phyloP scores from a whole-genome alignment of 2,888 invertebrate species.

The Acanthosepion lycidas region DNA sequence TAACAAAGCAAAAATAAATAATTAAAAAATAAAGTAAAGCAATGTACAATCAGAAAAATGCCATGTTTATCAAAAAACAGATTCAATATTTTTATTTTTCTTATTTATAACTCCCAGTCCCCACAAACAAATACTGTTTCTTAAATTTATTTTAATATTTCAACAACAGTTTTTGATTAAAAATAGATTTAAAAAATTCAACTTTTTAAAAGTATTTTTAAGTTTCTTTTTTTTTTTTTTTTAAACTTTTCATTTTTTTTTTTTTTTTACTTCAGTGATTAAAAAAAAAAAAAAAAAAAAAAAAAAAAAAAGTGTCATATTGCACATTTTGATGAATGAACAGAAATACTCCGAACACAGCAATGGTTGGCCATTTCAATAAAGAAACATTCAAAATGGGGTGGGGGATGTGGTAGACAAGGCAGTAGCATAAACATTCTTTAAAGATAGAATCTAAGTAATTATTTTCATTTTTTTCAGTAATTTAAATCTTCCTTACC shows the following conservation, averaged over 20 bases:
- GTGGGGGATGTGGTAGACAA: background rate
- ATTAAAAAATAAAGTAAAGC: background rate
- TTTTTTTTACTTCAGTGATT: background rate
- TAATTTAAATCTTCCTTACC: background rate
- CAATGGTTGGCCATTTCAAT: background rate
- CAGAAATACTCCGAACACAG: background rate
- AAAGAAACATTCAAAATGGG: background rate
- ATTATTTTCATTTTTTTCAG: background rate
- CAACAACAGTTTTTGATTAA: constrained; percentile 1
- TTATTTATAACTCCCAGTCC: background rate
- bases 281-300: background rate
- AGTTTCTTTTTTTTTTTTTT: background rate
- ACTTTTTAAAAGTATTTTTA: background rate
- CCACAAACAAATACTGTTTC: background rate
- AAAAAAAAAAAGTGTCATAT: background rate
- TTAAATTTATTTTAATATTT: constrained; percentile 1
- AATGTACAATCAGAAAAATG: background rate
- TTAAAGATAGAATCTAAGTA: background rate
- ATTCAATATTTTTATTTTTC: background rate
- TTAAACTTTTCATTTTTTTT: background rate
- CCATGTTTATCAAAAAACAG: background rate
- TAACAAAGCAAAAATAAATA: background rate
- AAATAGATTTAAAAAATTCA: constrained; percentile 33
- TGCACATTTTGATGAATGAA: constrained; percentile 21
- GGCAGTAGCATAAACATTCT: background rate